A percentile compares a stretch with the other conserved stretches of the same genome.
These are phyloP conservation scores for Schizothorax lantsangensis DNA, from an alignment of 2,797 vertebrate genomes.

Conservation along the genomic window DNA sequence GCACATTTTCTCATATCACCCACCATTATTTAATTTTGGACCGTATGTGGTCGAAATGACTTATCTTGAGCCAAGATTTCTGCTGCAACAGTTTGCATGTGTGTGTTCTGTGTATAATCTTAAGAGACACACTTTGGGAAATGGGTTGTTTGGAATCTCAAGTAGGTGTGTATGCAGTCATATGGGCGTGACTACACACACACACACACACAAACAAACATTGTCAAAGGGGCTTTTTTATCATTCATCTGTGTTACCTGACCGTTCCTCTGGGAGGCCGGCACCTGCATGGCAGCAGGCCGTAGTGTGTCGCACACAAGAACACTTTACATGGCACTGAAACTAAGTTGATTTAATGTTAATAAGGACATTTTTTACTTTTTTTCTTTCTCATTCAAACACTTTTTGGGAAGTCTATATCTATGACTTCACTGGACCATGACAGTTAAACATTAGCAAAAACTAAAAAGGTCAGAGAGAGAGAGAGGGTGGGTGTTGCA, in stretches of 20 bases:
- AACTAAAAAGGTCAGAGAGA: conserved; percentile 59
- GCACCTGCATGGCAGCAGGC: conserved; percentile 65
- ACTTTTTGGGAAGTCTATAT: conserved; percentile 7
- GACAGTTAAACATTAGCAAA: conserved; percentile 28
- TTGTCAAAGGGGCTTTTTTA: conserved; percentile 6
- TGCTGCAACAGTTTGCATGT: conserved; percentile 42
- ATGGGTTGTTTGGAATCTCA: conserved; percentile 57
- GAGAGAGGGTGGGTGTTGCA: conserved; percentile 42
- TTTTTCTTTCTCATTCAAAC: conserved; percentile 1
- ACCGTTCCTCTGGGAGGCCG: conserved; percentile 65
- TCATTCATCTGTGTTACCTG: conserved; percentile 47
- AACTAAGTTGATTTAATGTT: background rate
- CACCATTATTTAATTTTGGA: background rate
- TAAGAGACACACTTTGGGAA: conserved; percentile 37
- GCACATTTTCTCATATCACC: background rate
- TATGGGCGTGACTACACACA: background rate
- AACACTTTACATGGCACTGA: background rate
- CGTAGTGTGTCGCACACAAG: conserved; percentile 56
- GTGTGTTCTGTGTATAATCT: conserved; percentile 42
- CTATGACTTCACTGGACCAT: background rate
- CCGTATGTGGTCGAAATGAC: background rate
- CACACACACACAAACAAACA: conserved; percentile 6
- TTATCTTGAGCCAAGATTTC: background rate
- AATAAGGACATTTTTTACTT: background rate
- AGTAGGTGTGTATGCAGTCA: conserved; percentile 25